A percentile compares a stretch with the other conserved stretches of the same genome.
These are phyloP conservation scores for Bufo gargarizans DNA, from an alignment of 2,113 vertebrate species.

Conservation along the genomic window DNA sequence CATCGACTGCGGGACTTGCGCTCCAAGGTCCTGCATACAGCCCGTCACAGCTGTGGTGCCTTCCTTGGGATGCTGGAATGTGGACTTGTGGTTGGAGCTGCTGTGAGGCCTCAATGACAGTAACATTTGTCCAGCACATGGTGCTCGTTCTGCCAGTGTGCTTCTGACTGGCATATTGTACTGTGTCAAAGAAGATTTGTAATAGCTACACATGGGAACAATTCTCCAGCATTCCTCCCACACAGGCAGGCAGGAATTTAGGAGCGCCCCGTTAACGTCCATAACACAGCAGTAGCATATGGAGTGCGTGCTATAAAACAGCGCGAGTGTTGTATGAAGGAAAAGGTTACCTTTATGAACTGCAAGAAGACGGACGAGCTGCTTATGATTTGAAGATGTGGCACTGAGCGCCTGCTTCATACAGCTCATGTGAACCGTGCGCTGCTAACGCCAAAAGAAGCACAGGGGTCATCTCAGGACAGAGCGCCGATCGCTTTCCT, in stretches of 20 bases:
- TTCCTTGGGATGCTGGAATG: slow-evolving; percentile 49
- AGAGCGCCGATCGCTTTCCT: not conserved
- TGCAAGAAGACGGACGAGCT: not conserved
- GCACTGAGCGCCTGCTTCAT: not conserved
- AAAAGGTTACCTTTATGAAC: not conserved
- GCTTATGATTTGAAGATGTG: not conserved
- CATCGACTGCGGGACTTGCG: not conserved
- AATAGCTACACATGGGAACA: slow-evolving; percentile 56
- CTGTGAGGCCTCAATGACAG: slow-evolving; percentile 30
- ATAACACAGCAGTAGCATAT: not conserved
- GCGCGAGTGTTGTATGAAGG: not conserved
- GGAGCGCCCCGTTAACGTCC: slow-evolving; percentile 9
- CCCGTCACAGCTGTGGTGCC: slow-evolving; percentile 45
- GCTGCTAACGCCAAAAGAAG: slow-evolving; percentile 11
- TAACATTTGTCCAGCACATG: slow-evolving; percentile 57
- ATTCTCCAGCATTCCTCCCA: slow-evolving; percentile 34
- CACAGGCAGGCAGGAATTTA: slow-evolving; percentile 19
- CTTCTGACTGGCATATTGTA: slow-evolving; percentile 54
- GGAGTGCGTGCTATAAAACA: not conserved
- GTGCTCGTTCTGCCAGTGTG: slow-evolving; percentile 25
- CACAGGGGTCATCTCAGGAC: slow-evolving; percentile 34
- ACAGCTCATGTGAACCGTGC: slow-evolving; percentile 7
- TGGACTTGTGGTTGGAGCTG: slow-evolving; percentile 30
- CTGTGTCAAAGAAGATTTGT: slow-evolving; percentile 45
- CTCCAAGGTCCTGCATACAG: slow-evolving; percentile 11